Evolutionary conservation across 1,140 invertebrate genomes (phyloP), one percentile per base, ranked within the genome.

Genomic region (Ruditapes philippinarum): DNA sequence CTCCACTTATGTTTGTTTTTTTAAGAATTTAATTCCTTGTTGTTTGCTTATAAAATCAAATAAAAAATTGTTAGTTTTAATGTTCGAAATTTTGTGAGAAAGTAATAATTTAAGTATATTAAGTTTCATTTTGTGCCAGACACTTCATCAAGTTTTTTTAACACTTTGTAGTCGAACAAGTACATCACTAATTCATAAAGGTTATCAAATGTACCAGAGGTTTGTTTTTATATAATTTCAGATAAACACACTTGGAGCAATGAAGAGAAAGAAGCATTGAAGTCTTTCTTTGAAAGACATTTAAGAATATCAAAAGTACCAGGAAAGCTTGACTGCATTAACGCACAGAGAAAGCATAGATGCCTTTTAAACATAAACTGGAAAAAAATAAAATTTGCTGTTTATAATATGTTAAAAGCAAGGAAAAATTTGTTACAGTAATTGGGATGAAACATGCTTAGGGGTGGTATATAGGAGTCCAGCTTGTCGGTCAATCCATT

Each of bases 181-280:
- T 42, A 22, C n/a, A n/a, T n/a, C n/a, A n/a, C n/a, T n/a, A n/a
- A n/a, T n/a, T n/a, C n/a, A n/a, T n/a, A n/a, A n/a, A n/a, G n/a
- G n/a, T n/a, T n/a, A n/a, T n/a, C n/a, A n/a, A n/a, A n/a, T n/a
- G n/a, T n/a, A n/a, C n/a, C n/a, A n/a, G n/a, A n/a, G n/a, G n/a
- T n/a, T n/a, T n/a, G n/a, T n/a, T n/a, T n/a, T n/a, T n/a, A n/a
- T 25, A 82, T 82, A n/a, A 82, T 82, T 82, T 62, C 79, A 82
- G 79, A 82, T 82, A 82, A 82, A 82, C 79, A 82, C 79, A 62
- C 79, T 65, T 82, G 79, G 79, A 82, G 57, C 79, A 28, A 82
- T 36, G 57, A 82, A 82, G 79, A 82, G 38, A 82, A 82, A 36
- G 25, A 65, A 57, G 79, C 79, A 36, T 38, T 82, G 79, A 65